Evolutionary conservation across 2,797 vertebrate genomes (phyloP).

Genomic region (Pipistrellus kuhlii): DNA sequence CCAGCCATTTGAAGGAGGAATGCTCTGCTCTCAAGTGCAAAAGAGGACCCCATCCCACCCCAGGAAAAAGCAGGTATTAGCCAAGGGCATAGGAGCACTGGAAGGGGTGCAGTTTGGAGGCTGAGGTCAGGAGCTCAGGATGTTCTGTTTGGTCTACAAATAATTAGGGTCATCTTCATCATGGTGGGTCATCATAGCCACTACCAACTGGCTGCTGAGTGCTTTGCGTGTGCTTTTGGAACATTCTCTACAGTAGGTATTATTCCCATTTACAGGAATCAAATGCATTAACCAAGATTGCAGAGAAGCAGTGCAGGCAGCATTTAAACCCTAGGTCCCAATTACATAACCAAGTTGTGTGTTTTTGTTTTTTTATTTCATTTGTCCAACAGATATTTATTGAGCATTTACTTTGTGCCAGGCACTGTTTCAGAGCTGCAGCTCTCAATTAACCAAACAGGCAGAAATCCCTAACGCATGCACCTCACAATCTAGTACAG

Average conservation of each 20-base stretch:
- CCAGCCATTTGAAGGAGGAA: background rate
- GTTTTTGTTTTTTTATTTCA: background rate
- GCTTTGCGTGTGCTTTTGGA: background rate
- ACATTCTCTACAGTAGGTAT: background rate
- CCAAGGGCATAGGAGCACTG: background rate
- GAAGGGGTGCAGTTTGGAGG: background rate
- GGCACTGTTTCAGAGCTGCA: background rate
- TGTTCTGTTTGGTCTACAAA: too few relatives aligned
- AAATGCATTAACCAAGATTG: background rate
- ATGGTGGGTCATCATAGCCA: background rate
- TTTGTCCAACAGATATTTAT: background rate
- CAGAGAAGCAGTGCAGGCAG: background rate
- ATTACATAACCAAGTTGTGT: background rate
- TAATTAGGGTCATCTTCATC: background rate
- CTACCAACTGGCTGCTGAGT: too few relatives aligned
- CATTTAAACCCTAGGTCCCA: background rate
- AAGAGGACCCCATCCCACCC: background rate
- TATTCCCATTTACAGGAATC: background rate
- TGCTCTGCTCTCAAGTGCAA: too few relatives aligned
- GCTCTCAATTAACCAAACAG: too few relatives aligned
- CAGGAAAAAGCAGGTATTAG: background rate
- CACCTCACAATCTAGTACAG: background rate
- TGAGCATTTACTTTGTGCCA: rapidly evolving
- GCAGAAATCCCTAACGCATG: rapidly evolving
- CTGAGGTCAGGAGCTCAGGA: background rate